Conservation (phyloP, 2,113 vertebrate genomes). For the Ardeotis arabs region DNA sequence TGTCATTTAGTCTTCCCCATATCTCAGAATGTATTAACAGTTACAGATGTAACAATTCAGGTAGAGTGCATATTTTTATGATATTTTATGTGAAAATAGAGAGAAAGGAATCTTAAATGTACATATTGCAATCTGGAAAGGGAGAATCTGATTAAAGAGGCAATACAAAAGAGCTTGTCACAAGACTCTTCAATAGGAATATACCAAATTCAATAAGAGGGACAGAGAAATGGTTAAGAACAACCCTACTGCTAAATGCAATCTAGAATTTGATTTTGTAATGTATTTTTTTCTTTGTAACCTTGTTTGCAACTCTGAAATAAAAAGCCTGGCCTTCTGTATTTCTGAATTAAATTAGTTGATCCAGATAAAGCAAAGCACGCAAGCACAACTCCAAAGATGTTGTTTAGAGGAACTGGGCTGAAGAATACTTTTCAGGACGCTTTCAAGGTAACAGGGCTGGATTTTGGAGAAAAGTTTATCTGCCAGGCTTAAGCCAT, state of each 20-base stretch:
- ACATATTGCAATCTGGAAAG: neutral
- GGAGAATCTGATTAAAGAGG: neutral
- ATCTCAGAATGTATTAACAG: neutral
- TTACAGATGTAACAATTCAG: neutral
- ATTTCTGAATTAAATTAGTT: neutral
- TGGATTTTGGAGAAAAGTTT: neutral
- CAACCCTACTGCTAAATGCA: neutral
- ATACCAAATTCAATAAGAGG: neutral
- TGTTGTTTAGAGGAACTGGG: neutral
- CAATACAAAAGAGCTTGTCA: neutral
- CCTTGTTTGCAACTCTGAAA: constrained; percentile 13
- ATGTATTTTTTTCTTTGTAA: neutral
- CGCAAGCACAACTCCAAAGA: neutral
- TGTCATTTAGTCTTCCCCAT: neutral
- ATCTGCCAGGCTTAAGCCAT: neutral
- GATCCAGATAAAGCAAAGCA: neutral
- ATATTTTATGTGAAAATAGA: neutral
- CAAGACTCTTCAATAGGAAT: neutral
- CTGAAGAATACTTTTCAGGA: neutral
- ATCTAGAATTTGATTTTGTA: neutral
- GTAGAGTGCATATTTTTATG: accelerated
- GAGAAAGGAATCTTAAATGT: neutral
- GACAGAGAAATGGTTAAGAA: neutral
- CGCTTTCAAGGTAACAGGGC: neutral
- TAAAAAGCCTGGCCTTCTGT: constrained; percentile 12